phyloP scores from a whole-genome alignment of 2,113 vertebrate species.

The Podarcis cretensis region DNA sequence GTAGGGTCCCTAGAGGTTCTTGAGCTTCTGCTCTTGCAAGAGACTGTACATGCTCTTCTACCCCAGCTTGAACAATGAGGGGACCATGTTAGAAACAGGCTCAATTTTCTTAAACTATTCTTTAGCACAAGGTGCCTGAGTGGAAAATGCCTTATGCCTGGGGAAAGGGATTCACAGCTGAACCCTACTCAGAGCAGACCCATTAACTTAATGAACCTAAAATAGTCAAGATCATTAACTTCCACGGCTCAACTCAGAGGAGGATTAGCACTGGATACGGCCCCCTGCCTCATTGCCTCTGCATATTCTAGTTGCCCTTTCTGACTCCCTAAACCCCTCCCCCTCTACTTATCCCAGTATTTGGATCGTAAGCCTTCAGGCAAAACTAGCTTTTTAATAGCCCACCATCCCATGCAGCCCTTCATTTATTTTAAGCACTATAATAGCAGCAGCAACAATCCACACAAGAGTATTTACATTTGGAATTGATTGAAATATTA shows the following conservation, averaged over 20 bases:
- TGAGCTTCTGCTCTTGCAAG: neutral
- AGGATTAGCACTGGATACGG: too few relatives aligned
- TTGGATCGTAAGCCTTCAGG: neutral
- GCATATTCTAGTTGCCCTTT: neutral
- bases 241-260: too few relatives aligned
- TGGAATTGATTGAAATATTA: too few relatives aligned
- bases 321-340: neutral
- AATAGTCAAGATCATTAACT: too few relatives aligned
- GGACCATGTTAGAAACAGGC: too few relatives aligned
- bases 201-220: too few relatives aligned
- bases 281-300: neutral
- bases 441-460: neutral
- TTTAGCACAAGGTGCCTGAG: neutral
- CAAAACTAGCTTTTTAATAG: neutral
- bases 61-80: neutral
- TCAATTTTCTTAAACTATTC: neutral
- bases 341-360: neutral
- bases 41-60: neutral
- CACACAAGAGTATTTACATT: neutral
- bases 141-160: neutral
- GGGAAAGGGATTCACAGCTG: neutral
- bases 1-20: neutral
- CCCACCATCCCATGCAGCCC: neutral
- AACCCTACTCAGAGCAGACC: too few relatives aligned
- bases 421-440: neutral